Base-by-base conservation (phyloP, 1,140 invertebrate genomes). In the Penaeus japonicus region DNA sequence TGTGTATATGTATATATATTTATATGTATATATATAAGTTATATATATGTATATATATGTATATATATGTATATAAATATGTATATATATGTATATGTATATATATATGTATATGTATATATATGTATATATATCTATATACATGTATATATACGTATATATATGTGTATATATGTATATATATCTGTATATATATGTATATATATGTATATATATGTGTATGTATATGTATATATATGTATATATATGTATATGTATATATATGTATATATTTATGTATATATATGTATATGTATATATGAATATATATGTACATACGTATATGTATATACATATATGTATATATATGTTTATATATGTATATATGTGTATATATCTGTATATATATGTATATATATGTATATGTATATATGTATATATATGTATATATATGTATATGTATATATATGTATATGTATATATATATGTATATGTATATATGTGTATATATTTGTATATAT, bases 11-110 rank as follows among this genome's bases (percentile, higher is more conserved):
- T 78, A 39, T 78, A 20, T 78, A 18, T 78, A 78, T 78, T 32
- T 78, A 39, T 78, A 39, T 78, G 35, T 78, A 78, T 39, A 78
- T 78, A 78, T 78, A 39, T 78, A 39, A n/a, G n/a, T n/a, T n/a
- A n/a, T n/a, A n/a, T 78, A 78, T 78, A 39, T 39, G 39, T 39
- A 39, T 39, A 39, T 39, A 1, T 39, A 4, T 39, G 4, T 39
- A 1, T 39, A 39, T 39, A 39, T 39, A 10, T 39, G 12, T 39
- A 39, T 39, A 39, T 39, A 1, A 7, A 39, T 39, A 10, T 39
- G 0, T 39, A 39, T 39, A 1, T 39, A 39, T 39, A 10, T 39
- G 12, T 39, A 39, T 39, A 4, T 39, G 0, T 39, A 39, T 39
- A 3, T 39, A 39, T 39, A 4, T 39, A 39, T 39, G 12, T 39